Evolutionary conservation across 1,140 invertebrate species (phyloP).

Genomic region (Hypothenemus hampei): DNA sequence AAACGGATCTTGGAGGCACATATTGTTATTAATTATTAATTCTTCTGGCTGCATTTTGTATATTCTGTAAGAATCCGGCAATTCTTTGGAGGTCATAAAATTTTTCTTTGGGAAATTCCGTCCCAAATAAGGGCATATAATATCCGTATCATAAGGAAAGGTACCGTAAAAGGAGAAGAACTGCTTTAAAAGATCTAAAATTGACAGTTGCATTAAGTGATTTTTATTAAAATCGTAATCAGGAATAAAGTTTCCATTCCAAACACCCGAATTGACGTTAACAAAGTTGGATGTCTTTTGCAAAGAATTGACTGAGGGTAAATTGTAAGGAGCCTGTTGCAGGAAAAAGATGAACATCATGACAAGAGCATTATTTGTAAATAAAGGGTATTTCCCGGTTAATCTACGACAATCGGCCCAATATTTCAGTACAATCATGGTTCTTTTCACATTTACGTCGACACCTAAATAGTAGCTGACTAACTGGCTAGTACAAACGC

Average conservation of each 20-base stretch:
- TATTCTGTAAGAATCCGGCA: conserved; percentile 22
- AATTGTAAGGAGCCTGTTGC: conserved; percentile 49
- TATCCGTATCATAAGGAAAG: conserved; percentile 49
- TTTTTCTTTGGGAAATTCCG: conserved; percentile 45
- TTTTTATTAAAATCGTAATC: conserved; percentile 20
- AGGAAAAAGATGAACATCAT: conserved; percentile 61
- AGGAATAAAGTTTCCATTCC: conserved; percentile 49
- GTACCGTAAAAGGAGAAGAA: conserved; percentile 57
- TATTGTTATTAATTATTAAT: conserved; percentile 42
- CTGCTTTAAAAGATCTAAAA: conserved; percentile 49
- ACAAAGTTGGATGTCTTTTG: conserved; percentile 34
- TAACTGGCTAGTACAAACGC: conserved; percentile 57
- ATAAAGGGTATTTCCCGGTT: conserved; percentile 47
- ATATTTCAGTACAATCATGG: conserved; percentile 61
- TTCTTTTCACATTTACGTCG: conserved; percentile 52
- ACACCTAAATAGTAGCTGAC: conserved; percentile 54
- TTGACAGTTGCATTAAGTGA: conserved; percentile 9
- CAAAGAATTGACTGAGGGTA: conserved; percentile 47
- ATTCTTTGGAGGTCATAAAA: conserved; percentile 35
- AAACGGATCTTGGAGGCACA: conserved; percentile 62
- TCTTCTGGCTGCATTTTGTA: too few species aligned
- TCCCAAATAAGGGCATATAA: conserved; percentile 55
- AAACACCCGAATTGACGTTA: conserved; percentile 44
- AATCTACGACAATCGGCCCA: conserved; percentile 59
- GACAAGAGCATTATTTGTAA: conserved; percentile 58